These are phyloP conservation scores for Malacosoma neustria DNA, from an alignment of 2,888 invertebrate species.

Conservation along the genomic window DNA sequence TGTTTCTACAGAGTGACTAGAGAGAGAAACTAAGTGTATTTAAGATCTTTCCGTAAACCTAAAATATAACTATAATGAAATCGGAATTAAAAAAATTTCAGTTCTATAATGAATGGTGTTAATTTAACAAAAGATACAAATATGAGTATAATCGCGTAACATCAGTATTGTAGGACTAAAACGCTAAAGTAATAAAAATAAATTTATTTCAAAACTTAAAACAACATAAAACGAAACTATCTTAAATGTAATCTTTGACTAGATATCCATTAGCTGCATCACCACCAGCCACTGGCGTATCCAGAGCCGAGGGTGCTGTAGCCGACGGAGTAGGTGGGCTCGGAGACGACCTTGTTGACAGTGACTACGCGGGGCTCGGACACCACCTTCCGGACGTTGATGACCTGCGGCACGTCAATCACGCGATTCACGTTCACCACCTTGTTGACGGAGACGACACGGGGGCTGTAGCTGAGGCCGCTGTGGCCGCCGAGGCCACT, in stretches of 20 bases:
- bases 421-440: conserved; percentile 31
- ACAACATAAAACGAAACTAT: neutral
- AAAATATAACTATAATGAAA: no score
- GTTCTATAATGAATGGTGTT: no score
- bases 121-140: no score
- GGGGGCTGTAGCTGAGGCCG: conserved; percentile 7
- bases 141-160: no score
- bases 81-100: no score
- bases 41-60: no score
- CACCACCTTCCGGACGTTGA: conserved; percentile 35
- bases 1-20: no score
- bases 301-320: conserved; percentile 8
- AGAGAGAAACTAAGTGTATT: no score
- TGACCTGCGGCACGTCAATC: conserved; percentile 30
- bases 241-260: neutral
- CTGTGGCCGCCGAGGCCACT: no score
- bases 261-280: no score
- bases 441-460: conserved; percentile 30
- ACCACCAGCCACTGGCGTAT: conserved; percentile 16
- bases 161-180: no score
- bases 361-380: conserved; percentile 40
- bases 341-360: conserved; percentile 34
- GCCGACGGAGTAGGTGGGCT: conserved; percentile 20
- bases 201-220: neutral
- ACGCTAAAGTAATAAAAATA: neutral